Base-by-base conservation (phyloP, 2,888 invertebrate species). In the Acronicta leporina region DNA sequence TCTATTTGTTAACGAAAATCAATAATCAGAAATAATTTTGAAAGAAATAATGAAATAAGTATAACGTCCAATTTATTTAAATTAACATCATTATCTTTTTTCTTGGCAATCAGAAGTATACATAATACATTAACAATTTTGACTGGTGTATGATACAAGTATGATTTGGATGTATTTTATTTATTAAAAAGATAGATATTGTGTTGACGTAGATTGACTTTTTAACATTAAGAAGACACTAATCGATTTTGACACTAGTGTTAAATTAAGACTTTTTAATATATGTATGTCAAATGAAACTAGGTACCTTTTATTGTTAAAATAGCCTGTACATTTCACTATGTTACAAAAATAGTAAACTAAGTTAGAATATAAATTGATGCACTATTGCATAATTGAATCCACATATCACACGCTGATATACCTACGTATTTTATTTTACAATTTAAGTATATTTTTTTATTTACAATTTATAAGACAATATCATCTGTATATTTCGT, bases 401-500 rank as follows among this genome's bases (percentile, higher is more conserved):
- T 60, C 51, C 63, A 78, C 82, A 80, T 82, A 81, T 82, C 80
- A 73, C 73, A 79, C 70, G 64, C 42, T 63, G 63, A 67, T 67
- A 62, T 57, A 50, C 16, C 58, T 72, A 73, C 63, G 58, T 59
- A 63, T 58, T 44, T 63, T 59, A 44, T 63, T 65, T 52, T 67
- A 63, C 33, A 49, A 53, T 65, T 49, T 62, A 67, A 72, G 63
- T 55, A 56, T 65, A 74, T 65, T 80, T 74, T 78, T 77, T 67
- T 72, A 62, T 69, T 75, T 79, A 72, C 77, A 77, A 59, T 55
- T 68, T 63, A 54, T 57, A 63, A 65, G 54, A 72, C 67, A 76
- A 63, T 62, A 72, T 76, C 69, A 53, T 77, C 53, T 90, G 87
- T 90, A 89, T 89, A 89, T 90, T 88, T 87, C 74, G 88, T 85